Base-by-base conservation (phyloP, 2,888 invertebrate genomes). In the Dendrolimus houi region DNA sequence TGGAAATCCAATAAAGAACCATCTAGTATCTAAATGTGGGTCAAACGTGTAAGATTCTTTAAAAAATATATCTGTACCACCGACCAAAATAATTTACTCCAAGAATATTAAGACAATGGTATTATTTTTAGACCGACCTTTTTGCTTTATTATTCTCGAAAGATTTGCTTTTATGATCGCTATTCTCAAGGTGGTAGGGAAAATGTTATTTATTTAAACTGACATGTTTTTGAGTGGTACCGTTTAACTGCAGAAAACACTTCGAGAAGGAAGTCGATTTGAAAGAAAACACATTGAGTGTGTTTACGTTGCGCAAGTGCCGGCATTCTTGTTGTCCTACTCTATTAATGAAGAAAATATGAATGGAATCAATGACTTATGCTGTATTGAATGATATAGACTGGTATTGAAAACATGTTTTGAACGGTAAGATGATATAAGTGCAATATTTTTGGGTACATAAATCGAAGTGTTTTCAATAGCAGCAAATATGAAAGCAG, bases 241-340 rank as follows among this genome's bases (percentile, higher is more conserved):
- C 3, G 9, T 47, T 47, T 47, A 9, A 41, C 53, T 53, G 14
- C 41, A n/a, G 41, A 56, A 56, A 56, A 42, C 53, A 56, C 10
- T 53, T 53, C 41, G 41, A 41, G 12, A 41, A 41, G 56, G 53
- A 53, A 53, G 41, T 42, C 53, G 41, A 17, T 56, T 56, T 53
- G 41, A 53, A 41, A 53, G 56, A 56, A 53, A 53, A 56, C 53
- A 56, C 53, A 53, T 53, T 40, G 41, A 53, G 52, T 29, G 41
- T 53, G 56, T 56, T 56, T 56, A 53, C 42, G 53, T 14, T 52
- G 41, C 47, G 9, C 47, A 47, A 47, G 47, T 12, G 47, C 47
- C 47, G 47, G 47, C 9, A 9, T 47, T 47, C 9, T 12, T 10
- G 47, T 47, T 47, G 47, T 47, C 47, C 47, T 47, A 47, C 47